Percentiles rank a stretch among this genome's conserved stretches.
Conservation (phyloP, 2,888 invertebrate genomes). For the Marronus borbonicus region DNA sequence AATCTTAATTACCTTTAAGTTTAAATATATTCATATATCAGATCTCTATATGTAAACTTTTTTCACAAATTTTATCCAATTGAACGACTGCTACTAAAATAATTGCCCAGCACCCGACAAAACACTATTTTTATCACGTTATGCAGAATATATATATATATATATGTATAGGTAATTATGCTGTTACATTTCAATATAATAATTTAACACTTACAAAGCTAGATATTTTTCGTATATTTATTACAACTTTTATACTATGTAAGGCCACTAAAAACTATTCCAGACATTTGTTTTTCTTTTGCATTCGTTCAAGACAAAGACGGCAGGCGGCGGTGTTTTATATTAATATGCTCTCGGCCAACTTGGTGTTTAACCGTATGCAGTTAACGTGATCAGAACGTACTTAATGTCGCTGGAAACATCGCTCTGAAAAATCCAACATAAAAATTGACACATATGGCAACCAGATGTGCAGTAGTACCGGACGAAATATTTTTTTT, state of each 20-base stretch:
- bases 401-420: slow-evolving; percentile 77
- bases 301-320: slow-evolving; percentile 38
- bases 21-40: slow-evolving; percentile 42
- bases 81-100: slow-evolving; percentile 35
- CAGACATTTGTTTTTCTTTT: slow-evolving; percentile 38
- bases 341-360: slow-evolving; percentile 34
- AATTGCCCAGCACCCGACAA: slow-evolving; percentile 49
- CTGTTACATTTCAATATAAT: slow-evolving; percentile 43
- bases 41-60: slow-evolving; percentile 31
- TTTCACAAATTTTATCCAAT: slow-evolving; percentile 35
- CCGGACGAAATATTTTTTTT: slow-evolving; percentile 36
- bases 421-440: slow-evolving; percentile 77
- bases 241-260: slow-evolving; percentile 40
- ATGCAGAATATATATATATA: slow-evolving; percentile 33
- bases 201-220: slow-evolving; percentile 51
- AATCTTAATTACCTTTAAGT: slow-evolving; percentile 42
- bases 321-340: slow-evolving; percentile 38
- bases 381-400: slow-evolving; percentile 75
- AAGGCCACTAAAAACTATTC: slow-evolving; percentile 53
- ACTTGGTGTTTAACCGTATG: slow-evolving; percentile 59
- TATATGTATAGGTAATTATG: slow-evolving; percentile 1
- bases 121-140: slow-evolving; percentile 29
- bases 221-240: slow-evolving; percentile 47
- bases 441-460: slow-evolving; percentile 47
- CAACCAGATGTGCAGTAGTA: slow-evolving; percentile 42